Evolutionary conservation across 2,888 invertebrate species (phyloP), one percentile per base, ranked within the genome.

Genomic region (Hedychridium roseum): DNA sequence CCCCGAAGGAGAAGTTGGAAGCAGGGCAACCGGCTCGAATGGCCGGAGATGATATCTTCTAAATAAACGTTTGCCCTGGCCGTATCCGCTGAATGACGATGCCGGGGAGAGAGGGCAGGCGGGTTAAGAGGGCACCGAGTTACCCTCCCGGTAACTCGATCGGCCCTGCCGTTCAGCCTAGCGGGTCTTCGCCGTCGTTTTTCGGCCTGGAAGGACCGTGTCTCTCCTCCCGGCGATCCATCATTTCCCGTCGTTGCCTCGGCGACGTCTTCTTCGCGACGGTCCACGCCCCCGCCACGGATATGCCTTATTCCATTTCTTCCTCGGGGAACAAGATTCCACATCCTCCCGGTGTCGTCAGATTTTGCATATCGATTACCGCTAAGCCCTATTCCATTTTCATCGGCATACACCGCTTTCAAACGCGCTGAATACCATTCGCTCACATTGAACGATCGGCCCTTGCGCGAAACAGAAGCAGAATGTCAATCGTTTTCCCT

Each of bases 21-120:
- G 44, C 42, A 21, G 47, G 42, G 45, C 35, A 58, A 47, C 48
- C 50, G 50, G 46, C 48, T 53, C 45, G 49, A 57, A 60, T 49
- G 60, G 57, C 20, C 41, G 52, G 53, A 61, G 71, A 73, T 73
- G 62, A 59, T 73, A 74, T 73, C 73, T 68, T 64, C 63, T 72
- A 66, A 74, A 71, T 68, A 73, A 73, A 73, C 69, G 67, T 74
- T 74, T 72, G 59, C 71, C 57, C 50, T 57, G n/a, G 59, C 58
- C 56, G 54, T 58, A 54, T 50, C 42, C 53, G 57, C 5, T 54
- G 57, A 57, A 58, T 48, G 58, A 50, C 50, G 54, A 14, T 34
- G 45, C 23, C 53, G 43, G n/a, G n/a, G n/a, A n/a, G n/a, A n/a
- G n/a, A 44, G 50, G 49, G 32, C 54, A 34, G 37, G 47, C 38